A percentile compares a stretch with the other conserved stretches of the same genome.
These are phyloP conservation scores for Callopanchax toddi DNA, from an alignment of 2,113 vertebrate species.

Conservation along the genomic window DNA sequence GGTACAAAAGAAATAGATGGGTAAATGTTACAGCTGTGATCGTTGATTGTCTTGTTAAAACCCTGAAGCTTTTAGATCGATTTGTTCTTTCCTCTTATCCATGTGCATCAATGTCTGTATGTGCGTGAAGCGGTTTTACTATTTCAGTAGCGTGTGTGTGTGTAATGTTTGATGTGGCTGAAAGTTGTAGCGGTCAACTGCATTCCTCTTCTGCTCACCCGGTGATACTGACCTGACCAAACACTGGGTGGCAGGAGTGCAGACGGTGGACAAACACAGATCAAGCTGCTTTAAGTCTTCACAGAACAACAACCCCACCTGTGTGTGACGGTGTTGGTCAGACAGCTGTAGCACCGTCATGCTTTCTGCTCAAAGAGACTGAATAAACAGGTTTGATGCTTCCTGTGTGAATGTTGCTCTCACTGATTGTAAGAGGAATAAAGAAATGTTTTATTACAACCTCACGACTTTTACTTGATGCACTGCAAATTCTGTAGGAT, in stretches of 20 bases:
- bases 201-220: constrained; percentile 41
- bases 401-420: constrained; percentile 44
- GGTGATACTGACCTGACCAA: constrained; percentile 48
- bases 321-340: too few relatives aligned
- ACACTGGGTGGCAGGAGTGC: constrained; percentile 24
- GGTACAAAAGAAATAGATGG: constrained; percentile 31
- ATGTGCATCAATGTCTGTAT: constrained; percentile 42
- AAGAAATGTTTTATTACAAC: constrained; percentile 44
- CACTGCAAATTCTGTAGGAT: background rate
- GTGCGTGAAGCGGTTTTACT: constrained; percentile 33
- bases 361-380: constrained; percentile 16
- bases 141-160: constrained; percentile 8
- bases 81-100: constrained; percentile 25
- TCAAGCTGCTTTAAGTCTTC: constrained; percentile 35
- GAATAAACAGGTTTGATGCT: constrained; percentile 35
- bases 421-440: constrained; percentile 71
- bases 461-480: background rate
- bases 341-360: constrained; percentile 29
- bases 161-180: constrained; percentile 22
- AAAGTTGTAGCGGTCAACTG: constrained; percentile 42
- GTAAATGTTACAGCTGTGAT: constrained; percentile 46
- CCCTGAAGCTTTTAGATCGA: constrained; percentile 14
- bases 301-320: constrained; percentile 18
- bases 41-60: constrained; percentile 38
- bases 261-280: constrained; percentile 17